These are phyloP conservation scores for Tachypleus tridentatus DNA, from an alignment of 1,140 invertebrate species.

Conservation along the genomic window DNA sequence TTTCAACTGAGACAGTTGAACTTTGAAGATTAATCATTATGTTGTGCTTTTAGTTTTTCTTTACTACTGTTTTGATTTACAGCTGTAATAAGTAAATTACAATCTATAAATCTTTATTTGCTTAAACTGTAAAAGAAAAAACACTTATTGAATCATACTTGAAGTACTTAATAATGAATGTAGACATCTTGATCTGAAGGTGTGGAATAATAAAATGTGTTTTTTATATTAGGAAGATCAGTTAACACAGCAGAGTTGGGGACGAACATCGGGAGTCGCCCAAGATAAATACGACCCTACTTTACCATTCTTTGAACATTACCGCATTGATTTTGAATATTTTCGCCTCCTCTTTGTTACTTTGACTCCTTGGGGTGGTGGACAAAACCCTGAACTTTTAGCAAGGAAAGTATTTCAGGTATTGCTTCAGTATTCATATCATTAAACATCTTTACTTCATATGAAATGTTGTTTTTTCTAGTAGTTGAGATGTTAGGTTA, in stretches of 20 bases:
- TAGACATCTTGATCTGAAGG: too few species aligned
- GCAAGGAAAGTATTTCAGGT: too few species aligned
- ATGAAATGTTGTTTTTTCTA: too few species aligned
- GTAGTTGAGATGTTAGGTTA: too few species aligned
- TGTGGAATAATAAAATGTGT: conserved; percentile 41
- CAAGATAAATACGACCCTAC: conserved; percentile 37
- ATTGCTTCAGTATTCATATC: too few species aligned
- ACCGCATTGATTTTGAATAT: conserved; percentile 78
- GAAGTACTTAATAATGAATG: too few species aligned
- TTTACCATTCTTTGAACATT: conserved; percentile 63
- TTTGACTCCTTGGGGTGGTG: conserved; percentile 78
- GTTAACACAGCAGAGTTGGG: conserved; percentile 41
- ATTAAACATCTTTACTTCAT: too few species aligned
- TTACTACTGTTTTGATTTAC: conserved; percentile 2
- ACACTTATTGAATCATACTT: too few species aligned
- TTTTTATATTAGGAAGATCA: conserved; percentile 59
- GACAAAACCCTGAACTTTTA: conserved; percentile 42
- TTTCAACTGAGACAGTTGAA: too few species aligned
- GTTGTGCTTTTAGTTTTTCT: not conserved
- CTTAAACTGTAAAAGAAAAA: too few species aligned
- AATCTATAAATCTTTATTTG: too few species aligned
- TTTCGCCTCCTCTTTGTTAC: conserved; percentile 73
- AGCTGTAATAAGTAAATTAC: not conserved
- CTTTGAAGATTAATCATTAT: too few species aligned
- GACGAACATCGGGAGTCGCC: conserved; percentile 22